A percentile compares a stretch with the other conserved stretches of the same genome.
These are phyloP conservation scores for Aphaenogaster rudis DNA, from an alignment of 1,140 invertebrate species.

Conservation along the genomic window DNA sequence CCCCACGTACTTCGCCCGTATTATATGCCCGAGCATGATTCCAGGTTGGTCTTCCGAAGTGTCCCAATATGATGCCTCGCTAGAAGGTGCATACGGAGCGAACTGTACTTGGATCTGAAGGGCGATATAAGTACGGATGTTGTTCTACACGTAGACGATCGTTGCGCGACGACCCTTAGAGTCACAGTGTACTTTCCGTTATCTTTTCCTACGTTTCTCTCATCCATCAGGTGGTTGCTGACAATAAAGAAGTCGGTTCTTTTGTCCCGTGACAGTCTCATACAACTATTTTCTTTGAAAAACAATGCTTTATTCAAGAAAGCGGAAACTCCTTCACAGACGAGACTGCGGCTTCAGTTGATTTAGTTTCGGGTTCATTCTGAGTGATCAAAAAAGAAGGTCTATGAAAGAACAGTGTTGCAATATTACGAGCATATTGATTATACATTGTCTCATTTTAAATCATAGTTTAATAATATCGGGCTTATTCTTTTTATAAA, in stretches of 20 bases:
- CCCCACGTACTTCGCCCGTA: conserved; percentile 12
- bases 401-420: background rate
- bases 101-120: conserved; percentile 73
- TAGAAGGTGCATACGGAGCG: conserved; percentile 35
- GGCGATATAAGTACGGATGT: conserved; percentile 74
- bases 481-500: background rate
- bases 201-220: conserved; percentile 32
- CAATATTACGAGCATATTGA: background rate
- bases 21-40: conserved; percentile 65
- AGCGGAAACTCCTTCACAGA: conserved; percentile 27
- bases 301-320: conserved; percentile 38
- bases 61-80: conserved; percentile 51
- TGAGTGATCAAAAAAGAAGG: conserved; percentile 22
- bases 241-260: conserved; percentile 37
- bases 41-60: conserved; percentile 37
- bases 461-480: background rate
- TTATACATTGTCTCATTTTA: background rate
- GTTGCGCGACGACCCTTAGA: conserved; percentile 74
- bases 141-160: conserved; percentile 73
- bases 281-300: conserved; percentile 52
- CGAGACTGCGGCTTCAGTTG: conserved; percentile 11
- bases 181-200: background rate
- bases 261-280: conserved; percentile 32
- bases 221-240: conserved; percentile 63
- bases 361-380: conserved; percentile 39